These are phyloP conservation scores for Chiloscyllium punctatum DNA, from an alignment of 2,797 vertebrate genomes.

Conservation along the genomic window DNA sequence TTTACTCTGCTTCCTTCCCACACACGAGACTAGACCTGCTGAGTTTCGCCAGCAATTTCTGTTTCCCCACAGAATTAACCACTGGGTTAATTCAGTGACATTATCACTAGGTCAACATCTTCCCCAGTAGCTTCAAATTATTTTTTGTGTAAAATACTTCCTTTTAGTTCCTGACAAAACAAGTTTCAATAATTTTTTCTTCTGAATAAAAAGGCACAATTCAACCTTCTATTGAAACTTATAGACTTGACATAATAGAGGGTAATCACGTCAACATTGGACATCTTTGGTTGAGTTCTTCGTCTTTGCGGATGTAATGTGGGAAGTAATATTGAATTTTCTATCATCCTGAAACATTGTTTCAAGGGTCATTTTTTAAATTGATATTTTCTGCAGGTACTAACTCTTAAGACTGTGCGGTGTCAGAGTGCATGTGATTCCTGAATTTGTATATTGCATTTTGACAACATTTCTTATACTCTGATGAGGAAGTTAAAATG, in stretches of 20 bases:
- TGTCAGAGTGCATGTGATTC: not conserved
- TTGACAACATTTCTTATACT: not conserved
- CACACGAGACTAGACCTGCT: no score
- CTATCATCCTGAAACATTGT: not conserved
- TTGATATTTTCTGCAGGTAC: not conserved
- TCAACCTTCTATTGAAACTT: not conserved
- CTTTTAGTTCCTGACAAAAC: not conserved
- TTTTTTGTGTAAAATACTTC: not conserved
- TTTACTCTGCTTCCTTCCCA: no score
- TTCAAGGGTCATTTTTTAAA: not conserved
- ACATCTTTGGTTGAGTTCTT: not conserved
- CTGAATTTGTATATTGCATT: not conserved
- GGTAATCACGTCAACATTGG: not conserved
- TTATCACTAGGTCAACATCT: no score
- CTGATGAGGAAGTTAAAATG: not conserved
- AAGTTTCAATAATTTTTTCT: not conserved
- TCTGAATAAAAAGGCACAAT: not conserved
- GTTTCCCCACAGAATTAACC: no score
- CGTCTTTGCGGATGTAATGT: not conserved
- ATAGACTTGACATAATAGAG: not conserved
- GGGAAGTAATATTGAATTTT: not conserved
- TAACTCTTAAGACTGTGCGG: not conserved
- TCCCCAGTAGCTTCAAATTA: not conserved
- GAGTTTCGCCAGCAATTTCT: no score
- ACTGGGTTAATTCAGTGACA: no score